Evolutionary conservation across 2,797 vertebrate genomes (phyloP), one percentile per base, ranked within the genome.

Genomic region (Parauchenoglanis punctatus): DNA sequence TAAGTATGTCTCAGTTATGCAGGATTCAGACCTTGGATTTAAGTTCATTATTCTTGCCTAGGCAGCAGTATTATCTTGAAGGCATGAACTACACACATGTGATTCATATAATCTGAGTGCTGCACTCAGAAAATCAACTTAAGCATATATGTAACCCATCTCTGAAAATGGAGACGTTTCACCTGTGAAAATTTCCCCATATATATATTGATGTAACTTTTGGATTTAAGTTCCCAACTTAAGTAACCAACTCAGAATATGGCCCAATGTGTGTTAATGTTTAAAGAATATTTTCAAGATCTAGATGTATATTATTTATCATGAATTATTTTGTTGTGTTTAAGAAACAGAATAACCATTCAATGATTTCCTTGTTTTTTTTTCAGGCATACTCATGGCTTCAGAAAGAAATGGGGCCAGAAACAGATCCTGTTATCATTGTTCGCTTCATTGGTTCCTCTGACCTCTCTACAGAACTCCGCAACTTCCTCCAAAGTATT

Each of bases 311-410:
- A 35, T 31, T 35, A 52, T 61, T 81, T 58, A 59, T n/a, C n/a
- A 23, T 44, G 28, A 56, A 76, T 82, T 4, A 67, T 68, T 81
- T 75, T 1, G 28, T 40, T 52, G 23, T 77, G 25, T 63, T 77
- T 20, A 82, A 59, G 8, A 77, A 83, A 61, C 35, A 81, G 35
- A 77, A 68, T 44, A 54, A 49, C 20, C 20, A 44, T 83, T 70
- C 23, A 11, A 49, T 72, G 31, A 28, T 76, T 85, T 52, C 40
- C 40, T 76, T 44, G 17, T 87, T 56, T 87, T 87, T 40, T 31
- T 97, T 96, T 75, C 93, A 99, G 99, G 97, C 98, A 76, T 99
- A 98, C 90, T 94, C 96, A 4, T 99, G 98, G 97, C 94, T 99
- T 73, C 98, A 99, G 90, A 97, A 96, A 91, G 98, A 99, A 93